Conservation (phyloP, 2,113 vertebrate genomes). For the Formicarius rufipectus region DNA sequence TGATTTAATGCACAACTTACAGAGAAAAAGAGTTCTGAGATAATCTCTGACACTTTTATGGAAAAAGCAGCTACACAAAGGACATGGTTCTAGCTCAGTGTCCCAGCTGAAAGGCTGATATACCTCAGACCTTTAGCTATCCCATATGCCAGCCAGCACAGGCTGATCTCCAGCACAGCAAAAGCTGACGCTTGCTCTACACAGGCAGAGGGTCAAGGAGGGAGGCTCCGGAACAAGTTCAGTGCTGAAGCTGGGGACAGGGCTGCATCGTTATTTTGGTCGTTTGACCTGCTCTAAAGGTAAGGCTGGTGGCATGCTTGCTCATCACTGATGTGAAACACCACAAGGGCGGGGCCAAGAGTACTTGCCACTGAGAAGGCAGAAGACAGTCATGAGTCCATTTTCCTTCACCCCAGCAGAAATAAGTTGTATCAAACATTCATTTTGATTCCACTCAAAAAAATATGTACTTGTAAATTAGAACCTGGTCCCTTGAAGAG, state of each 20-base stretch:
- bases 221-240: not conserved
- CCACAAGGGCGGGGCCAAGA: not conserved
- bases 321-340: not conserved
- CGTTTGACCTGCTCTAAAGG: not conserved
- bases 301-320: not conserved
- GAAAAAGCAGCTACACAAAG: not conserved
- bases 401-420: not conserved
- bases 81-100: not conserved
- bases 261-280: not conserved
- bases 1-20: not conserved
- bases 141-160: not conserved
- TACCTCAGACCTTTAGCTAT: not conserved
- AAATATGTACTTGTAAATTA: not conserved
- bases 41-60: not conserved
- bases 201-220: not conserved
- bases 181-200: not conserved
- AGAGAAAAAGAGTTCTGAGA: not conserved
- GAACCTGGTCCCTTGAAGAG: not conserved
- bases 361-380: not conserved
- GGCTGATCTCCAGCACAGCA: not conserved
- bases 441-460: not conserved
- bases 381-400: rapidly evolving
- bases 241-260: not conserved
- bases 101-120: not conserved
- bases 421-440: not conserved